These are phyloP conservation scores for Hoplodrina ambigua DNA, from an alignment of 2,888 invertebrate genomes.

Conservation along the genomic window DNA sequence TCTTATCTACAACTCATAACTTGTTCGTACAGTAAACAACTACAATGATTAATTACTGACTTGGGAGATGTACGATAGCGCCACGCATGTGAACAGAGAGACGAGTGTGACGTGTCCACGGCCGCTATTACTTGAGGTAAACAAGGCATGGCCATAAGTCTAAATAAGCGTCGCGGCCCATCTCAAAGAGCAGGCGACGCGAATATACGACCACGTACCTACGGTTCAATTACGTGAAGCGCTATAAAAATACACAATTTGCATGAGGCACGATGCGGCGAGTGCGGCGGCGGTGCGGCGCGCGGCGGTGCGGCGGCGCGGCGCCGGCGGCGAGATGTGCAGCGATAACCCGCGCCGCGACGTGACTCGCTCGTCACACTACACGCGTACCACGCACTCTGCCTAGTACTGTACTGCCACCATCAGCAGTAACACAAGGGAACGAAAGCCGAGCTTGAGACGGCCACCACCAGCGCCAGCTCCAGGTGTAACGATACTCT, in stretches of 20 bases:
- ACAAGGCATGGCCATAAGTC: conserved; percentile 29
- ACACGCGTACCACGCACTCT: conserved; percentile 14
- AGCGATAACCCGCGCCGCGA: conserved; percentile 62
- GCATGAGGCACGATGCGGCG: conserved; percentile 66
- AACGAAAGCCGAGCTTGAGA: neutral
- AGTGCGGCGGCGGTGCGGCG: conserved; percentile 63
- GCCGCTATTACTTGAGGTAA: conserved; percentile 34
- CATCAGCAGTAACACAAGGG: neutral
- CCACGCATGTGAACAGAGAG: conserved; percentile 35
- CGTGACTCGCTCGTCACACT: conserved; percentile 45
- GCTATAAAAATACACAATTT: conserved; percentile 69
- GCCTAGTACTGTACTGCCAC: neutral
- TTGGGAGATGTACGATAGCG: conserved; percentile 47
- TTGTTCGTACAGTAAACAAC: conserved; percentile 36
- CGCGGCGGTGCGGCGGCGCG: conserved; percentile 60
- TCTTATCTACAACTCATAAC: conserved; percentile 7
- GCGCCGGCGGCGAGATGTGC: conserved; percentile 65
- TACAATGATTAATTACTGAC: conserved; percentile 50
- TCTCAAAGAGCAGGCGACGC: conserved; percentile 46
- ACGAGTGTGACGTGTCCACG: conserved; percentile 25
- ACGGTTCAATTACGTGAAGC: conserved; percentile 64
- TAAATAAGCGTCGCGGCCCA: conserved; percentile 46
- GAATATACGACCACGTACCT: conserved; percentile 62
- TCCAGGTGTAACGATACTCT: neutral
- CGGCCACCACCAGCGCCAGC: neutral